phyloP scores from a whole-genome alignment of 2,113 vertebrate genomes.

The Paralichthys olivaceus region DNA sequence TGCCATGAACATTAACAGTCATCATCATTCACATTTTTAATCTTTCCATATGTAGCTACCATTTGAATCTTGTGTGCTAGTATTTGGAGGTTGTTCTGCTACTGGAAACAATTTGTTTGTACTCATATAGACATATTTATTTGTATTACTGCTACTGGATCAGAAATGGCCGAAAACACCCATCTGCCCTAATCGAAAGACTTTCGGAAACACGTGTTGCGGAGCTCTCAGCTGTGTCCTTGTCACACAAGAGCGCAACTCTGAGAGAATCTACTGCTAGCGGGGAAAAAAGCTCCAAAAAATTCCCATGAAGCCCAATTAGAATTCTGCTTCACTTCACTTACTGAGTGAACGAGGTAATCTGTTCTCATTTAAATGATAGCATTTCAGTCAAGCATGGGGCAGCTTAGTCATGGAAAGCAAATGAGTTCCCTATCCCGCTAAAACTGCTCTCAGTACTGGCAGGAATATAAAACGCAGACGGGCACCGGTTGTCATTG shows the following conservation, averaged over 20 bases:
- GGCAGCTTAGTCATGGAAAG: conserved; percentile 74
- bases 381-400: conserved; percentile 66
- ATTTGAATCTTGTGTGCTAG: background rate
- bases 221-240: conserved; percentile 36
- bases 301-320: conserved; percentile 74
- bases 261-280: conserved; percentile 31
- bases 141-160: too few species aligned
- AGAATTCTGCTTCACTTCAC: conserved; percentile 72
- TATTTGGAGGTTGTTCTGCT: background rate
- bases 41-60: conserved; percentile 4
- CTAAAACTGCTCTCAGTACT: conserved; percentile 41
- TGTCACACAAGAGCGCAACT: conserved; percentile 28
- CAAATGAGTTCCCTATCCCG: conserved; percentile 64
- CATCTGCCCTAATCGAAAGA: conserved; percentile 66
- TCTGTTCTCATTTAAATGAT: conserved; percentile 78
- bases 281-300: conserved; percentile 13
- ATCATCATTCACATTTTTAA: conserved; percentile 5
- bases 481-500: conserved; percentile 43
- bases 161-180: background rate
- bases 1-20: conserved; percentile 26
- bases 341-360: conserved; percentile 77
- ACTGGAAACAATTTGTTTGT: background rate
- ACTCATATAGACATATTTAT: background rate
- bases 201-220: conserved; percentile 73
- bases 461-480: conserved; percentile 55